Base-by-base conservation (phyloP, 2,113 vertebrate species). In the Probosciger aterrimus region DNA sequence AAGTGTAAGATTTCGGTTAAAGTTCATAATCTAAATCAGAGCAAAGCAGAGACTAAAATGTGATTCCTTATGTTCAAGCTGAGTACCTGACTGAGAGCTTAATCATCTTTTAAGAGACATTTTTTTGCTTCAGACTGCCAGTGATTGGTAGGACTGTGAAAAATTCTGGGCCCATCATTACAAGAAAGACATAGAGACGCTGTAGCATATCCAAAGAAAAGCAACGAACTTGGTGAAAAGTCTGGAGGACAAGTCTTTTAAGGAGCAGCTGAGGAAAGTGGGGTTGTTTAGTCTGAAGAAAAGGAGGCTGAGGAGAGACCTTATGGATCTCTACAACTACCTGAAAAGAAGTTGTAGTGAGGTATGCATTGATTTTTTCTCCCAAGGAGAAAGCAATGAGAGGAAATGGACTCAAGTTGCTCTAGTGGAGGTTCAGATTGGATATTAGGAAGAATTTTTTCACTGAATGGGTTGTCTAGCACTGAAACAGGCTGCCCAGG, bases 201-300 rank as follows among this genome's bases (percentile, higher is more conserved):
- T 23, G 57, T 35, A 35, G 22, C 57, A 35, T 59, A 35, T 35
- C 57, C 9, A 23, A 35, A 59, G 22, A 59, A 35, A 59, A 59
- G 19, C 9, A 59, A 35, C 7, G 22, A 59, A 35, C 6, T 14
- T 59, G 57, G 22, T 59, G 57, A 59, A 59, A 33, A n/a, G 33
- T 15, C 57, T 24, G 22, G 14, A 59, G n/a, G 57, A 24, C 57
- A 59, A 59, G 33, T 10, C 33, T 59, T 59, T 24, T 35, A 33
- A 35, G 11, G 24, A 77, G 14, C 8, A 8, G 6, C 47, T 63
- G 18, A 43, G 27, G 47, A 41, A 55, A 9, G 9, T 43, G 30
- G 4, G 0, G 0, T 33, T 25, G 18, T 50, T 78, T 50, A n/a
- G 2, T 16, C 19, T 24, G 27, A 11, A 49, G 31, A 57, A 33